phyloP scores from a whole-genome alignment of 2,797 vertebrate species.

The Somateria mollissima region DNA sequence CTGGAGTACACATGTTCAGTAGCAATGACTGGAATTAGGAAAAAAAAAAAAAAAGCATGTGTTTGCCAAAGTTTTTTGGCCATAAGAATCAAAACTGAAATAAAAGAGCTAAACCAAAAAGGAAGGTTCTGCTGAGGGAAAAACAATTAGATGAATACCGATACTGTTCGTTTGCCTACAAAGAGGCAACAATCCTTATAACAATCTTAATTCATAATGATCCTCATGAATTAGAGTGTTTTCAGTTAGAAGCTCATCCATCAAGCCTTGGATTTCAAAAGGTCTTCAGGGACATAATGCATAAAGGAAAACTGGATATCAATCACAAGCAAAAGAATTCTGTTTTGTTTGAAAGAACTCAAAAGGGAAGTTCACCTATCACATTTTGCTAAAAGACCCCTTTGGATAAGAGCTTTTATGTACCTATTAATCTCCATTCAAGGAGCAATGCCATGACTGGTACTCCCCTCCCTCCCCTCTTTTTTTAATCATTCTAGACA shows the following conservation, averaged over 20 bases:
- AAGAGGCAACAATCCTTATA: neutral
- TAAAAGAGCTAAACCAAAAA: neutral
- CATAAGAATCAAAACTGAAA: neutral
- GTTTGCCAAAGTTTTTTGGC: neutral
- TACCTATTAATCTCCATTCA: neutral
- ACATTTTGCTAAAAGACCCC: neutral
- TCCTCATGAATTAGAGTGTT: neutral
- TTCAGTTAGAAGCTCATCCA: neutral
- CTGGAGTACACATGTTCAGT: fast-evolving
- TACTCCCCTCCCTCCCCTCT: neutral
- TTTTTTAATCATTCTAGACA: neutral
- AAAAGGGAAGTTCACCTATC: neutral
- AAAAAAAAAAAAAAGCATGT: neutral
- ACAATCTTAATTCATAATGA: neutral
- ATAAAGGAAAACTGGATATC: neutral
- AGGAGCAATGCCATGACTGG: neutral
- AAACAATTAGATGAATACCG: neutral
- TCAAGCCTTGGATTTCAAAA: neutral
- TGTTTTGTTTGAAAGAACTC: neutral
- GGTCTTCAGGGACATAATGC: neutral
- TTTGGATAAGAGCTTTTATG: neutral
- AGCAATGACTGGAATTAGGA: fast-evolving
- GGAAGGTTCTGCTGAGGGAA: neutral
- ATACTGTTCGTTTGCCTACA: neutral
- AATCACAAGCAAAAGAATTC: neutral